phyloP scores from a whole-genome alignment of 2,888 invertebrate species.

The Girardia tigrina region DNA sequence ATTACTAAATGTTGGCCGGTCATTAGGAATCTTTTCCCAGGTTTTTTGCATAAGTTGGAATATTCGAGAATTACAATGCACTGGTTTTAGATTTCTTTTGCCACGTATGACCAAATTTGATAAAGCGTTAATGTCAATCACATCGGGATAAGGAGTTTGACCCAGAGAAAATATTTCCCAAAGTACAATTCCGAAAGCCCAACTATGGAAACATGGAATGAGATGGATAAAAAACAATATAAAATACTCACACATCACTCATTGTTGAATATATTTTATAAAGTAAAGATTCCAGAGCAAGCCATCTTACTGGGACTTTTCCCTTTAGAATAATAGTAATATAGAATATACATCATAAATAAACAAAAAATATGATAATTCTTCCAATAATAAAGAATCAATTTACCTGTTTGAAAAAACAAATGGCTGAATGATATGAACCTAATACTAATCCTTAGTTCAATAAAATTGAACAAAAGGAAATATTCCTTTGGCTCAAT shows the following conservation, averaged over 20 bases:
- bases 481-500: no score
- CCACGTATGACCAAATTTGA: neutral
- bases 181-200: neutral
- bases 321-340: neutral
- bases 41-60: neutral
- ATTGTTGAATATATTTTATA: slow-evolving; percentile 4
- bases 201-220: neutral
- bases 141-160: slow-evolving; percentile 3
- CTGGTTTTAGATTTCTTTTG: neutral
- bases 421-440: neutral
- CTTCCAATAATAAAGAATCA: neutral
- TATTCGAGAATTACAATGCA: neutral
- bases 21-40: neutral
- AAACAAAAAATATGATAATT: neutral
- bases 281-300: slow-evolving; percentile 5
- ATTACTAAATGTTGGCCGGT: neutral
- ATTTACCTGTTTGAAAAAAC: neutral
- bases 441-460: neutral
- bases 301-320: neutral
- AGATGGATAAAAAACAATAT: neutral
- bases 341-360: neutral
- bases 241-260: neutral
- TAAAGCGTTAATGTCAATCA: neutral
- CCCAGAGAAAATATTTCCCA: slow-evolving; percentile 23
- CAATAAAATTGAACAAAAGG: no score